phyloP scores from a whole-genome alignment of 2,888 invertebrate species.

The Conus canariensis region DNA sequence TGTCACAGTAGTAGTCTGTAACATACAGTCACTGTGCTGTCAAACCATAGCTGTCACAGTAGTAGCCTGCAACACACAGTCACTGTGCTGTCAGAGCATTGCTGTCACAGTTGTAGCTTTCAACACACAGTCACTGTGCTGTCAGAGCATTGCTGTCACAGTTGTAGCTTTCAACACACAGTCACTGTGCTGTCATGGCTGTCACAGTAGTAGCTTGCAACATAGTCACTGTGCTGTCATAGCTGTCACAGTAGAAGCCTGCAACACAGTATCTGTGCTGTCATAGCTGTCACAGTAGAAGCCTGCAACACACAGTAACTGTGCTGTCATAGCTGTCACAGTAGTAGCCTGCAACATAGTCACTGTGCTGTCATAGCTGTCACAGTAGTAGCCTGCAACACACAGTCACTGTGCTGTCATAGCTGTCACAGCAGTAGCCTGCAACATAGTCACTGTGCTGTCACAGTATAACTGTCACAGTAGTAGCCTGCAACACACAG shows the following conservation, averaged over 20 bases:
- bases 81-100: conserved; percentile 66
- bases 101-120: conserved; percentile 72
- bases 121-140: neutral
- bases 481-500: too few relatives aligned
- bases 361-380: conserved; percentile 37
- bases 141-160: too few relatives aligned
- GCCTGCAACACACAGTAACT: neutral
- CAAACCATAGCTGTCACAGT: conserved; percentile 59
- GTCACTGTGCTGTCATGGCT: neutral
- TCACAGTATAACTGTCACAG: too few relatives aligned
- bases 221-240: conserved; percentile 57
- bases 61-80: conserved; percentile 72
- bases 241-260: conserved; percentile 69
- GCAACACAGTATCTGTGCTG: neutral
- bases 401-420: too few relatives aligned
- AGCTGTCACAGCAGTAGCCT: conserved; percentile 69
- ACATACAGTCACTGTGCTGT: conserved; percentile 52
- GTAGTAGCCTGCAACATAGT: conserved; percentile 67
- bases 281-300: conserved; percentile 53
- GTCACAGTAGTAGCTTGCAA: conserved; percentile 57
- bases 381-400: too few relatives aligned
- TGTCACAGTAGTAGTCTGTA: conserved; percentile 70
- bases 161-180: too few relatives aligned
- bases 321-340: conserved; percentile 52
- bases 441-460: conserved; percentile 8